Base-by-base conservation (phyloP, 2,888 invertebrate species). In the Acanthosoma haemorrhoidale region DNA sequence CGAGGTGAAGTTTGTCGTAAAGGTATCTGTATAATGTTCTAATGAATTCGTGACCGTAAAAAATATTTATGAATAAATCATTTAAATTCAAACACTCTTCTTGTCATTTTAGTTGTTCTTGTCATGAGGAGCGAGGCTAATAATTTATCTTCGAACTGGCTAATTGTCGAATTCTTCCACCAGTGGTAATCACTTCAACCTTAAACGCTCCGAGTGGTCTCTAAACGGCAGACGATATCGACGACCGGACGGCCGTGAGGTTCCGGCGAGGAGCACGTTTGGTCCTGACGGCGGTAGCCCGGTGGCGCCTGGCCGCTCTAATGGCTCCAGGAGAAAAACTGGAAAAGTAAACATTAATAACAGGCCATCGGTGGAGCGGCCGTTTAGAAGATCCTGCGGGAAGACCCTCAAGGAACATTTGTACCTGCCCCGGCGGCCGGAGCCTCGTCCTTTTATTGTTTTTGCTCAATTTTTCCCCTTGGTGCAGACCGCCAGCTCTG, bases 331-430 rank as follows among this genome's bases (percentile, higher is more conserved):
- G 25, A 36, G 32, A 63, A 63, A 63, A 63, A 63, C 63, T 63
- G 32, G 39, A 63, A 63, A 63, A 63, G 63, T 63, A 63, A 63
- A 63, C 63, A 39, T 63, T 63, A 63, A 63, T 63, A 63, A 39
- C 39, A 63, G 43, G 43, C 43, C 43, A 43, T 43, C 21, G 60
- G 5, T 60, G 36, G 58, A 58, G 58, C 58, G 58, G 58, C 16
- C 32, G 13, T 18, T 34, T 18, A 60, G 18, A 13, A 5, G 5
- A 4, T n/a, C 41, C 41, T n/a, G n/a, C n/a, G n/a, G n/a, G n/a
- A n/a, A n/a, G n/a, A n/a, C n/a, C n/a, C 21, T 21, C 21, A 21
- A 21, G 11, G 21, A 21, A 43, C 43, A 43, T 43, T 43, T 43
- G 43, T 60, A 60, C 60, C 60, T 60, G 60, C 18, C 18, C 60